Base-by-base conservation (phyloP, 2,797 vertebrate species). In the Malurus splendens region DNA sequence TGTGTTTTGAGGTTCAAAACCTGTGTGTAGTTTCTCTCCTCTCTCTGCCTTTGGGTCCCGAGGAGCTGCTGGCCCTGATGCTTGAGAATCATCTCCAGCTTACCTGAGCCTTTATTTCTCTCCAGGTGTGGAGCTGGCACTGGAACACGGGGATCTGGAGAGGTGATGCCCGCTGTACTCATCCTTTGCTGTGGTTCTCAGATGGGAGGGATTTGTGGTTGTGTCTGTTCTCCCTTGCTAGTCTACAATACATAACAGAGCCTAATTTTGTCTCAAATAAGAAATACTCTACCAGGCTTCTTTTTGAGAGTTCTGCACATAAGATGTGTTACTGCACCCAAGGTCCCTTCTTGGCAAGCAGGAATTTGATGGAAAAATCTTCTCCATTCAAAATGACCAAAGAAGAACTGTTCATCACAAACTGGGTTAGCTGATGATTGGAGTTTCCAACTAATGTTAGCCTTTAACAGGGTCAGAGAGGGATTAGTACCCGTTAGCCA, bases 391-490 rank as follows among this genome's bases (percentile, higher is more conserved):
- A 14, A 65, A 62, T 33, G 41, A 9, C 30, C 33, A 23, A 20
- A 48, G 18, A 30, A 51, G 41, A 56, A 12, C 32, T 2, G 2
- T n/a, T 79, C 27, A 13, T 36, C 45, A 60, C 60, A 73, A 82
- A 77, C 36, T 52, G 17, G 81, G 71, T 86, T 88, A 76, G 78
- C 64, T 67, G 88, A 2, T 64, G 83, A 24, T 7, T 67, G 84
- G 78, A 73, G 67, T 62, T 75, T n/a, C 60, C 81, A 56, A 13
- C 66, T 61, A 23, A 62, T 16, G 71, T 62, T 13, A 75, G 86
- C 64, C 83, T 90, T 30, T 75, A 93, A 76, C 56, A 88, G 72
- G 92, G 92, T 90, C 91, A 83, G 44, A 50, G 82, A 14, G 59
- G 93, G 90, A 93, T 94, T 92, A 94, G 71, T 72, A 90, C 59